Conservation (phyloP, 1,140 invertebrate species). For the Drosophila sp. region DNA sequence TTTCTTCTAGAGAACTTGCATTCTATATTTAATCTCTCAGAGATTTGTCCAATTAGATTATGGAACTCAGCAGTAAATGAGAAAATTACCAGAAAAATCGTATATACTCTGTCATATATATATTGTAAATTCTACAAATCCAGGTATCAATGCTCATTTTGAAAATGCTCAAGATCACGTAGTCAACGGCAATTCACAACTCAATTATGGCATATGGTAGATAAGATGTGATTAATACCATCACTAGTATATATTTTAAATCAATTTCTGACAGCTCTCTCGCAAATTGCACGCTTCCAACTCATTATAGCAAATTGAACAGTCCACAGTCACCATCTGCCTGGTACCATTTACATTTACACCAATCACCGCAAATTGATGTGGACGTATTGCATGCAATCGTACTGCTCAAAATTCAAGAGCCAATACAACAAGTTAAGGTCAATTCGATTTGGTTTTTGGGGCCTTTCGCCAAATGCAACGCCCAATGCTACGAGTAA, state of each 20-base stretch:
- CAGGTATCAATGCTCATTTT: neutral
- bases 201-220: slow-evolving; percentile 25
- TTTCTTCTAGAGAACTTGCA: too few relatives aligned
- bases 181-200: slow-evolving; percentile 32
- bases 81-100: too few relatives aligned
- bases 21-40: too few relatives aligned
- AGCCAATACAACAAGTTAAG: slow-evolving; percentile 55
- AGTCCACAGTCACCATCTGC: slow-evolving; percentile 21
- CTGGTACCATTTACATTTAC: slow-evolving; percentile 49
- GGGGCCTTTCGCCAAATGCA: slow-evolving; percentile 70
- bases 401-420: slow-evolving; percentile 5
- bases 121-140: too few relatives aligned
- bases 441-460: slow-evolving; percentile 56
- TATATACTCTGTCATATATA: too few relatives aligned
- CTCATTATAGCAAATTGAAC: slow-evolving; percentile 59
- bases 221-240: slow-evolving; percentile 4
- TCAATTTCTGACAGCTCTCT: slow-evolving; percentile 57
- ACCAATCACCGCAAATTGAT: slow-evolving; percentile 71
- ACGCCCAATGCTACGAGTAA: neutral
- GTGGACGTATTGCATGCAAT: slow-evolving; percentile 47
- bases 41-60: too few relatives aligned
- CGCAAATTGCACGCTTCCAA: slow-evolving; percentile 43
- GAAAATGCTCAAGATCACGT: slow-evolving; percentile 13
- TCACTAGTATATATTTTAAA: slow-evolving; percentile 53
- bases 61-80: too few relatives aligned